Conservation (phyloP, 2,797 vertebrate species). For the Trachops cirrhosus region DNA sequence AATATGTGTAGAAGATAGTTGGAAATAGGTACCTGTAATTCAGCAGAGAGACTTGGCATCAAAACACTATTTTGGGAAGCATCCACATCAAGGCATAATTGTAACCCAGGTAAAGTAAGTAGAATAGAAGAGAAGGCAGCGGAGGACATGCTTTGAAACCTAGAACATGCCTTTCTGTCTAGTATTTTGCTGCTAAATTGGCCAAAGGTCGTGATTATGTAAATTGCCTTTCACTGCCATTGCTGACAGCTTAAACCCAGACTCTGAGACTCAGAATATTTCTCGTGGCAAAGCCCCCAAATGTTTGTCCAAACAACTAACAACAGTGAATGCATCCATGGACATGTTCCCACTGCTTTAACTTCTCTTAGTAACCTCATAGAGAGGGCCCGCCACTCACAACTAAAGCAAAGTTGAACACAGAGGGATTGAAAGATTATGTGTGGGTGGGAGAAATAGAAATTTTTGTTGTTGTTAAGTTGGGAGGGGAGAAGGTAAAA, state of each 20-base stretch:
- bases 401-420: neutral
- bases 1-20: neutral
- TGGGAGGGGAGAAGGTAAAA: neutral
- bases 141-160: slow-evolving; percentile 37
- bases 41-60: neutral
- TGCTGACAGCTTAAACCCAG: slow-evolving; percentile 33
- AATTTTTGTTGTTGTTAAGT: neutral
- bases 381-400: neutral
- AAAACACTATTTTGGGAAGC: slow-evolving; percentile 20
- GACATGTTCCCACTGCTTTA: neutral
- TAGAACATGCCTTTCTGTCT: neutral
- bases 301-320: neutral
- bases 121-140: slow-evolving; percentile 45
- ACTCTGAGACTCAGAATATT: neutral
- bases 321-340: neutral
- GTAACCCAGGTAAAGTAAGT: neutral
- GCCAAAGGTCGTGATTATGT: neutral
- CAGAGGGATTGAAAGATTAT: neutral
- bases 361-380: neutral
- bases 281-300: neutral
- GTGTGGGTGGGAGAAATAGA: neutral
- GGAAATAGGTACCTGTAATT: slow-evolving; percentile 8
- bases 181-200: slow-evolving; percentile 47
- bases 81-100: neutral
- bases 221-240: slow-evolving; percentile 38